Evolutionary conservation across 2,797 vertebrate genomes (phyloP), one percentile per base, ranked within the genome.

Genomic region (Pygocentrus nattereri): DNA sequence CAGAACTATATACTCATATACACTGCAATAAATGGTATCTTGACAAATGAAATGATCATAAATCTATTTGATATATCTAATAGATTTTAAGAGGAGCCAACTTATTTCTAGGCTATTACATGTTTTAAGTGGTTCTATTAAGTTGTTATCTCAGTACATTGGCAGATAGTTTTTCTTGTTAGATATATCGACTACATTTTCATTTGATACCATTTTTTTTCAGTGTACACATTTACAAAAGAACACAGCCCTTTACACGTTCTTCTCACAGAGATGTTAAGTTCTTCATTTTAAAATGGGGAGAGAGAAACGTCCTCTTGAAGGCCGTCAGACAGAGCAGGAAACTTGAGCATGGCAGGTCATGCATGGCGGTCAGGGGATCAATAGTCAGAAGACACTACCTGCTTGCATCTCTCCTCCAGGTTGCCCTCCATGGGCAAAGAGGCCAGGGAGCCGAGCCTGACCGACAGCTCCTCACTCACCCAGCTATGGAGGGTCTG

Each of bases 401-500:
- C 97, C 97, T 98, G 96, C 95, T 97, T 98, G 94, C 97, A 97
- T 86, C 94, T 95, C 90, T 98, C 96, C 93, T 97, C 97, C 96
- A 96, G 93, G 94, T 96, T 95, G 92, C 95, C 94, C 93, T 97
- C 96, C 90, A 95, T 94, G 0, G 96, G 95, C 93, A 96, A 94
- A 90, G 95, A 95, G 86, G 96, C 94, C 88, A 94, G 84, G 56
- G 95, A 91, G 90, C 93, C 83, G 91, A 94, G 87, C 90, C 96
- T 96, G 91, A 93, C 88, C 79, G 95, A 92, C 84, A 93, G 92
- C 88, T 97, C 96, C 90, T 97, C 96, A 91, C 95, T 95, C 79
- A 93, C 92, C 95, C 95, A 96, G 94, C 91, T 96, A 92, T 94
- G 95, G 88, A 97, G 95, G 87, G 91, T 95, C 94, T 95, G 92